These are phyloP conservation scores for Clarias platycephalus DNA, from an alignment of 2,797 vertebrate genomes.

Conservation along the genomic window DNA sequence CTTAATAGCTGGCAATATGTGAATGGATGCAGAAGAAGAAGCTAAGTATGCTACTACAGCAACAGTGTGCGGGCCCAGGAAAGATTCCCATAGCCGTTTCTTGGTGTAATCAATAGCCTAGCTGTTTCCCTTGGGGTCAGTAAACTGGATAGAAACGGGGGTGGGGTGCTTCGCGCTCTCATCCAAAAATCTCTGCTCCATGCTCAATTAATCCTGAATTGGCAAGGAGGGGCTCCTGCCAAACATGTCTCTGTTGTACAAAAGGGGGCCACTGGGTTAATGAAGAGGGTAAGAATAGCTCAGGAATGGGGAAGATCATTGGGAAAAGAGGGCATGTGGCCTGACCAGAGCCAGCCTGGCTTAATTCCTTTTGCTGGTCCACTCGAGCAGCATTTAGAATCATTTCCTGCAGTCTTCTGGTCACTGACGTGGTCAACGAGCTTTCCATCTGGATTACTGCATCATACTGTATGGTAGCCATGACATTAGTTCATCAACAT, in stretches of 20 bases:
- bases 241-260: slow-evolving; percentile 76
- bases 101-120: slow-evolving; percentile 15
- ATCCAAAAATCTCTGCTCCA: slow-evolving; percentile 59
- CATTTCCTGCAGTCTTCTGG: slow-evolving; percentile 28
- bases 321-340: slow-evolving; percentile 37
- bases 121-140: slow-evolving; percentile 13
- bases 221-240: slow-evolving; percentile 70
- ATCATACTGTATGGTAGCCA: slow-evolving; percentile 27
- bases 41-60: not conserved
- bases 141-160: slow-evolving; percentile 28
- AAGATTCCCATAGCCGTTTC: slow-evolving; percentile 26
- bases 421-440: not conserved
- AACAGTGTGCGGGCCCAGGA: not conserved
- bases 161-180: slow-evolving; percentile 43
- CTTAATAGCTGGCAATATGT: not conserved
- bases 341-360: not conserved
- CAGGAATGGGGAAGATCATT: slow-evolving; percentile 45
- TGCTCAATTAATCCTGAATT: slow-evolving; percentile 77
- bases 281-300: slow-evolving; percentile 66
- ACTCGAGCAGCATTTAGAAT: slow-evolving; percentile 31
- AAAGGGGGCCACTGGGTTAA: slow-evolving; percentile 71
- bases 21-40: not conserved
- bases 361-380: not conserved
- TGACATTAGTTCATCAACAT: slow-evolving; percentile 24
- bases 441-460: slow-evolving; percentile 18